A percentile compares a stretch with the other conserved stretches of the same genome.
These are phyloP conservation scores for Scarus forsteni DNA, from an alignment of 2,797 vertebrate species.

Conservation along the genomic window DNA sequence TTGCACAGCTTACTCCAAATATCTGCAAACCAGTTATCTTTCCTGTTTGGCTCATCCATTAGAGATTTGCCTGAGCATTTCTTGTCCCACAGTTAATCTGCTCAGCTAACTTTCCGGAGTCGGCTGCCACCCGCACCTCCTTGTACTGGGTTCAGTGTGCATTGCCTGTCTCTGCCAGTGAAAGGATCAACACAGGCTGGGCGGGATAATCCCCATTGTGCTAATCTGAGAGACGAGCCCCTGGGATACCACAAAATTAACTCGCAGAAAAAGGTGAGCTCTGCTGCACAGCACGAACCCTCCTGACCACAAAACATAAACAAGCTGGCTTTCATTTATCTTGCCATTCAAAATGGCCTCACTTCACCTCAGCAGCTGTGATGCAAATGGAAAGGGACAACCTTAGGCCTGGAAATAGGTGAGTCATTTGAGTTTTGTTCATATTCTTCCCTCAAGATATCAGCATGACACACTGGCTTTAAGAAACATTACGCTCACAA, in stretches of 20 bases:
- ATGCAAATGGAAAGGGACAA: slow-evolving; percentile 71
- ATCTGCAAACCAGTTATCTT: background rate
- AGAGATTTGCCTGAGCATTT: slow-evolving; percentile 18
- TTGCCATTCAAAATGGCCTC: slow-evolving; percentile 52
- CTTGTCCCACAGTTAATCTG: slow-evolving; percentile 40
- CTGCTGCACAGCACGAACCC: slow-evolving; percentile 43
- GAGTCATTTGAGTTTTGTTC: slow-evolving; percentile 63
- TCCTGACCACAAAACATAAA: slow-evolving; percentile 50
- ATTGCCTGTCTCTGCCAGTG: slow-evolving; percentile 47
- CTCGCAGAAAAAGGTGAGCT: slow-evolving; percentile 63
- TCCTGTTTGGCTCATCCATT: slow-evolving; percentile 2
- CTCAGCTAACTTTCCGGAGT: slow-evolving; percentile 35
- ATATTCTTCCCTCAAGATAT: slow-evolving; percentile 55
- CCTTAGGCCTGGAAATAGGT: slow-evolving; percentile 43
- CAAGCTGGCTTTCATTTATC: slow-evolving; percentile 60
- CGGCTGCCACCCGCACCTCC: slow-evolving; percentile 37
- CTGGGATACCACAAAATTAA: slow-evolving; percentile 65
- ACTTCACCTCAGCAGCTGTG: slow-evolving; percentile 46
- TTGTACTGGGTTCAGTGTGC: slow-evolving; percentile 33
- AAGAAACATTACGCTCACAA: slow-evolving; percentile 51
- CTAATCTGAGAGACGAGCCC: slow-evolving; percentile 75
- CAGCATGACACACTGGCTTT: slow-evolving; percentile 51
- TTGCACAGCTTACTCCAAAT: slow-evolving; percentile 9
- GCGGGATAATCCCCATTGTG: slow-evolving; percentile 80
- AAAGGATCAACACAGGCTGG: slow-evolving; percentile 67